Evolutionary conservation across 1,140 invertebrate species (phyloP).

Genomic region (Phymorhynchus buccinoides): DNA sequence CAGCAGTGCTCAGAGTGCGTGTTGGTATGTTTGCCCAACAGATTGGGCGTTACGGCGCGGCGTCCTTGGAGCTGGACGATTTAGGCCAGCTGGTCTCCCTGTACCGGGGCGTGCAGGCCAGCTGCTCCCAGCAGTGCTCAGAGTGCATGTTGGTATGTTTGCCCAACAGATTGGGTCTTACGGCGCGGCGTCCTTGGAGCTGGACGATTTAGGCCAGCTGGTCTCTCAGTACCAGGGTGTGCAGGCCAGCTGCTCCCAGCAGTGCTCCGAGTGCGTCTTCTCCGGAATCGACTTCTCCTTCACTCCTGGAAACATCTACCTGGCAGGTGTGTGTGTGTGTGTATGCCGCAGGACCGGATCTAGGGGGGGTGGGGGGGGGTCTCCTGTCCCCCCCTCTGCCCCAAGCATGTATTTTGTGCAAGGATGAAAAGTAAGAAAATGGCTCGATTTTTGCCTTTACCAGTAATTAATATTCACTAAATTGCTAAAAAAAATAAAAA

Average conservation of each 20-base stretch:
- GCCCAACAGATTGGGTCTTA: slow-evolving; percentile 63
- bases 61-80: slow-evolving; percentile 51
- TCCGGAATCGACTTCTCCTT: slow-evolving; percentile 61
- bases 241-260: slow-evolving; percentile 46
- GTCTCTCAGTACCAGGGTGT: slow-evolving; percentile 35
- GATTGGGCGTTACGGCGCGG: slow-evolving; percentile 63
- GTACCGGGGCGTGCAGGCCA: slow-evolving; percentile 46
- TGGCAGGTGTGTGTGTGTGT: slow-evolving; percentile 63
- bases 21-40: too few relatives aligned
- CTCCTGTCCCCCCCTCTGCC: too few relatives aligned
- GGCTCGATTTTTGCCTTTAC: too few relatives aligned
- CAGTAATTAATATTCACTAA: too few relatives aligned
- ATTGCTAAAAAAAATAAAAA: too few relatives aligned
- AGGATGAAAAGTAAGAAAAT: too few relatives aligned
- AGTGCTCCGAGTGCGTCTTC: slow-evolving; percentile 58
- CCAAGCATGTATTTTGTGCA: too few relatives aligned
- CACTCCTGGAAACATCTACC: slow-evolving; percentile 64
- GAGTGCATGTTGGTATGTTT: slow-evolving; percentile 59
- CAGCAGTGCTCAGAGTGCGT: slow-evolving; percentile 57
- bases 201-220: slow-evolving; percentile 31
- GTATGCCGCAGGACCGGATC: too few relatives aligned
- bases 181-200: slow-evolving; percentile 57
- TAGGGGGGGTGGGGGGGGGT: too few relatives aligned
- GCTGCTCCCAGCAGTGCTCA: slow-evolving; percentile 52
- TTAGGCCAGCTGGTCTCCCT: neutral